Conservation (phyloP, 1,140 invertebrate genomes). For the Orchestia grillus region DNA sequence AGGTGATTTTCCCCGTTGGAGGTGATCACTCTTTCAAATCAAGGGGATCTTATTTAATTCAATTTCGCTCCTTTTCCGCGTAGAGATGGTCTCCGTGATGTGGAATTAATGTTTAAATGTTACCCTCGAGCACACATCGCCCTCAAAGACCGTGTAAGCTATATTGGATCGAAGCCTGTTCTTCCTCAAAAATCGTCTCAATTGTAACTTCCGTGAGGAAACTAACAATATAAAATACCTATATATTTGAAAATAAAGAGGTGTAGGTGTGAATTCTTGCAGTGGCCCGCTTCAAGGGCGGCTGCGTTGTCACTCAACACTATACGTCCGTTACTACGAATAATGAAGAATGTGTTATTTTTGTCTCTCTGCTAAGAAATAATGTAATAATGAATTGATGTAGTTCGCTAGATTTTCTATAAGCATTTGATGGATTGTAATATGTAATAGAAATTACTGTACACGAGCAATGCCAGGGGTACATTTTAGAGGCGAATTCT, state of each 20-base stretch:
- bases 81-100: too few relatives aligned
- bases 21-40: too few relatives aligned
- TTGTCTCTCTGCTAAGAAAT: conserved; percentile 26
- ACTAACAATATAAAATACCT: too few relatives aligned
- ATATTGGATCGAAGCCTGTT: too few relatives aligned
- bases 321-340: conserved; percentile 37
- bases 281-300: neutral
- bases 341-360: conserved; percentile 36
- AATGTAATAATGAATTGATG: conserved; percentile 39
- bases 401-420: conserved; percentile 50
- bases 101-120: too few relatives aligned
- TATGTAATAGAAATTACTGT: neutral
- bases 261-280: neutral
- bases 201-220: too few relatives aligned
- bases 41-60: too few relatives aligned
- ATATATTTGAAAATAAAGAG: neutral
- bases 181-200: too few relatives aligned
- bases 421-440: conserved; percentile 38
- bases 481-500: neutral
- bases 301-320: neutral
- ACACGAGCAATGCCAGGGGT: neutral
- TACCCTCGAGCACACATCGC: too few relatives aligned
- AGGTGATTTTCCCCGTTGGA: too few relatives aligned
- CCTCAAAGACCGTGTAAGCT: too few relatives aligned
- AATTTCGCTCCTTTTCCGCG: too few relatives aligned